Evolutionary conservation across 2,113 vertebrate species (phyloP), one percentile per base, ranked within the genome.

Genomic region (Pontoporia blainvillei): DNA sequence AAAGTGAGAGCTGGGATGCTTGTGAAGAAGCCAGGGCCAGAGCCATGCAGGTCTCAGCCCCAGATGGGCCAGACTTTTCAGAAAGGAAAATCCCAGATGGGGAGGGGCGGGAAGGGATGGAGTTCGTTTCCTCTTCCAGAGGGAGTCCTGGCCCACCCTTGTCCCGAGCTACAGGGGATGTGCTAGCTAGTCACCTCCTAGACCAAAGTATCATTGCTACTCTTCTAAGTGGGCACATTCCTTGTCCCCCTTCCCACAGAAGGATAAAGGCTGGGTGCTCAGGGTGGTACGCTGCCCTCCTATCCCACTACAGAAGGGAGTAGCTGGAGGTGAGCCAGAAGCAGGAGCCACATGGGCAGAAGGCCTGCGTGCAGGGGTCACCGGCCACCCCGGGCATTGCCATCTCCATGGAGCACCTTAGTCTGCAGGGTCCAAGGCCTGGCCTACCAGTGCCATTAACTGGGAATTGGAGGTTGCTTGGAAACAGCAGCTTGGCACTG

Each of bases 401-500:
- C 78, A 20, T 39, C 75, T 49, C 82, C 78, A 82, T 1, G 3
- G 34, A 64, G 12, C 66, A 64, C 44, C 49, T 4, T 18, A 8
- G 10, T 59, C 86, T 87, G 36, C 8, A 72, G 54, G 54, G 39
- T 39, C 39, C 5, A 5, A 86, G n/a, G 54, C 61, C 46, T 0
- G 0, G 59, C 64, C 91, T 72, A 39, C 89, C 75, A 72, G 61
- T 44, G 39, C 93, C 59, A 39, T 95, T 93, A 84, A 86, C 64
- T 61, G 66, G 89, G 67, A 97, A 96, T 76, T 36, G 10, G 71
- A 72, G 85, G 98, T 98, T 98, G 97, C 98, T 52, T 97, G 90
- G 98, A 97, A 97, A 98, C 98, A 94, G 92, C 46, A 91, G 96
- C 88, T 73, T 92, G 95, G 94, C 94, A 91, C 54, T 44, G 71